A percentile compares a stretch with the other conserved stretches of the same genome.
Evolutionary conservation across 2,797 vertebrate genomes (phyloP).

Genomic region (Pseudocheirus occidentalis): DNA sequence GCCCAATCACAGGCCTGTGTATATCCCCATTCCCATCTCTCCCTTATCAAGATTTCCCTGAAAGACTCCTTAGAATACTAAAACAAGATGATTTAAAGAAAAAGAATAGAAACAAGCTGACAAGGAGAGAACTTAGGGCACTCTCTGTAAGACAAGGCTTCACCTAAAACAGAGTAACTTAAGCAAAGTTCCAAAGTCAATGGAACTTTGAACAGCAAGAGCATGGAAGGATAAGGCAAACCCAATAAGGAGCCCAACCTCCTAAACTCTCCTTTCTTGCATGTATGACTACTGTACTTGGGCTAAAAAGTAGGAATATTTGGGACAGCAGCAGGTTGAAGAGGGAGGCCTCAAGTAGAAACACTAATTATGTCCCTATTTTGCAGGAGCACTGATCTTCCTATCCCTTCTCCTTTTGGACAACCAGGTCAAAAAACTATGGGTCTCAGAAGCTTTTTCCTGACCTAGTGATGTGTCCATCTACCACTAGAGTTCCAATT

Average conservation of each 20-base stretch:
- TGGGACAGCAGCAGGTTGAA: neutral
- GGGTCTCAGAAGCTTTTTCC: neutral
- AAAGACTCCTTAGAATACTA: neutral
- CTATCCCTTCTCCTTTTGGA: neutral
- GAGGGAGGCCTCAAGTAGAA: neutral
- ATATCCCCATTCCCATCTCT: neutral
- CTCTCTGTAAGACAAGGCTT: neutral
- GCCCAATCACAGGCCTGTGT: neutral
- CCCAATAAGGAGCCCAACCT: neutral
- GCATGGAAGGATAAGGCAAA: neutral
- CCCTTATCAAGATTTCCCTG: neutral
- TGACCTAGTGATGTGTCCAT: neutral
- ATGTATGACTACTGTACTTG: neutral
- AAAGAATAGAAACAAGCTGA: neutral
- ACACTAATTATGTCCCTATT: neutral
- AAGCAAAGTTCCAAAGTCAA: neutral
- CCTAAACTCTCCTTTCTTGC: neutral
- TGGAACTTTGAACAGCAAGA: neutral
- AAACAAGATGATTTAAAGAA: neutral
- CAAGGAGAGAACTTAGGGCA: neutral
- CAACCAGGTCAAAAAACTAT: neutral
- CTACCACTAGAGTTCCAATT: constrained; percentile 24
- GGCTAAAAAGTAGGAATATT: neutral
- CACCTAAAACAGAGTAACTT: neutral
- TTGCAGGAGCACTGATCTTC: neutral